Percentiles rank a stretch among this genome's conserved stretches.
Evolutionary conservation across 1,140 invertebrate species (phyloP).

Genomic region (Cydia amplana): DNA sequence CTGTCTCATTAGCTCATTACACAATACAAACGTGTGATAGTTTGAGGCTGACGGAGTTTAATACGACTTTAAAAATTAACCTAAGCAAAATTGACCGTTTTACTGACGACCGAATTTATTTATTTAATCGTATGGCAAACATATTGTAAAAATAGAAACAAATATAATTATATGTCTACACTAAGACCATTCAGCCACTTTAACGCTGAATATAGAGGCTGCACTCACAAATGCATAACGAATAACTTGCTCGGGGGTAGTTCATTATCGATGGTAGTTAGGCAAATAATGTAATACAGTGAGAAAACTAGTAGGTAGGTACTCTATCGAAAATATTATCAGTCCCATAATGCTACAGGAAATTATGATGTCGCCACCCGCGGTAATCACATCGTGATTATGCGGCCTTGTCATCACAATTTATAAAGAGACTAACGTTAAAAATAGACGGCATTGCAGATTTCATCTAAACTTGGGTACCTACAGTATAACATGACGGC

Average conservation of each 20-base stretch:
- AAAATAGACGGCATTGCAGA: constrained; percentile 14
- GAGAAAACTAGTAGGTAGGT: background rate
- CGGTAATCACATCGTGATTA: background rate
- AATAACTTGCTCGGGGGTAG: no score
- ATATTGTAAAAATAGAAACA: no score
- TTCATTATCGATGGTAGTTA: background rate
- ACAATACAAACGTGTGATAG: constrained; percentile 5
- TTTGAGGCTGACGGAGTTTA: background rate
- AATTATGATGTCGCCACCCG: background rate
- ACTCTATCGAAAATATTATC: background rate
- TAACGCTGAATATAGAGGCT: no score
- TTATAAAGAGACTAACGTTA: background rate
- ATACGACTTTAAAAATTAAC: no score
- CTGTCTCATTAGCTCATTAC: constrained; percentile 11
- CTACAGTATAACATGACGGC: background rate
- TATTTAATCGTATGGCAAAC: no score
- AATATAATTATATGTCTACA: no score
- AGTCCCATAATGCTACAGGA: background rate
- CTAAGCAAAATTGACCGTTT: no score
- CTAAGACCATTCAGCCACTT: no score
- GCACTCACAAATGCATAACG: no score
- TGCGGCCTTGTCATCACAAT: constrained; percentile 1
- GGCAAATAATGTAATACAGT: background rate
- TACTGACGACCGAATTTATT: no score
- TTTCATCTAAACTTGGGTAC: background rate